A percentile compares a stretch with the other conserved stretches of the same genome.
These are phyloP conservation scores for Lepisosteus osseus DNA, from an alignment of 2,113 vertebrate genomes.

Conservation along the genomic window DNA sequence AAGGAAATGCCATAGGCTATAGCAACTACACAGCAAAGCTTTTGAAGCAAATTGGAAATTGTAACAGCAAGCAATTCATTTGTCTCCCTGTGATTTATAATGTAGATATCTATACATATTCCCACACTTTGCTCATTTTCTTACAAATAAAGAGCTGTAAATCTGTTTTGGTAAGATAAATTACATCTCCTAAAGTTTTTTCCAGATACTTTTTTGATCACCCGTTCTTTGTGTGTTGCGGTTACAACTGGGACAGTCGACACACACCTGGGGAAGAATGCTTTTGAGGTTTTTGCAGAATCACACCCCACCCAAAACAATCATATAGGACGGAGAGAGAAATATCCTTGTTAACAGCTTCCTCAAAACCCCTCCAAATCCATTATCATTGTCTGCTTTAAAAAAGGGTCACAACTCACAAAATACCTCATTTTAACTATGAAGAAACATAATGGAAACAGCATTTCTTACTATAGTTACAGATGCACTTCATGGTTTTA, in stretches of 20 bases:
- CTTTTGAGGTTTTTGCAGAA: too few relatives aligned
- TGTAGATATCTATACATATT: conserved; percentile 1
- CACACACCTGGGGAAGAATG: too few relatives aligned
- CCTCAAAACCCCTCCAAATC: not conserved
- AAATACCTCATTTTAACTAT: not conserved
- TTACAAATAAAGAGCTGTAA: conserved; percentile 22
- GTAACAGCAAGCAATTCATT: conserved; percentile 41
- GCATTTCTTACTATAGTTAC: not conserved
- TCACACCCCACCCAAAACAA: too few relatives aligned
- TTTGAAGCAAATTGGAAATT: conserved; percentile 37
- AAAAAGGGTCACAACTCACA: conserved; percentile 6
- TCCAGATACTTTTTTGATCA: too few relatives aligned
- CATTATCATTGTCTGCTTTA: not conserved
- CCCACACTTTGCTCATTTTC: conserved; percentile 35
- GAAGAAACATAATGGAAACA: not conserved
- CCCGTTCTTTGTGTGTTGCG: too few relatives aligned
- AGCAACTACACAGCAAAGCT: conserved; percentile 17
- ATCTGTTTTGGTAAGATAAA: conserved; percentile 20
- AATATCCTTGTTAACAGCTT: not conserved
- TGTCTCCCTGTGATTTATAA: conserved; percentile 50
- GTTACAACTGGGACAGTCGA: too few relatives aligned
- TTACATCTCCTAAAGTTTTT: not conserved
- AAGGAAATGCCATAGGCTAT: not conserved
- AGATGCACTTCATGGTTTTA: conserved; percentile 6
- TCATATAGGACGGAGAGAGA: not conserved